A percentile compares a stretch with the other conserved stretches of the same genome.
phyloP scores from a whole-genome alignment of 2,113 vertebrate species.

The Oryzias woworae region DNA sequence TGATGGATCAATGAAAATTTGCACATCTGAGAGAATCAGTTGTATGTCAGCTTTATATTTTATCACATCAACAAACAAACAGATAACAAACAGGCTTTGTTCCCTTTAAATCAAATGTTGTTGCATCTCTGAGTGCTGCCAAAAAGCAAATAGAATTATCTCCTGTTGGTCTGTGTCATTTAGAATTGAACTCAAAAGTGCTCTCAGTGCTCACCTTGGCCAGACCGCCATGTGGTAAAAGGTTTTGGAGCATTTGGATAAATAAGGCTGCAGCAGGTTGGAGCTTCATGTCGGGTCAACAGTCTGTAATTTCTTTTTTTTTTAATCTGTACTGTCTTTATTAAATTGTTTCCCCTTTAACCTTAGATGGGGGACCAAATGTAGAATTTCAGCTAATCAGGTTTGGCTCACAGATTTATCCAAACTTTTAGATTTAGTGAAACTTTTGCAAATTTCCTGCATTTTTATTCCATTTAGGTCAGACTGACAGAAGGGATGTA shows the following conservation, averaged over 20 bases:
- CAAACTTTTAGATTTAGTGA: no score
- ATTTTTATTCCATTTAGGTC: no score
- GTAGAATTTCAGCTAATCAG: no score
- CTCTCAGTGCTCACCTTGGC: constrained; percentile 9
- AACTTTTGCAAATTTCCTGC: no score
- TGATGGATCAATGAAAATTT: no score
- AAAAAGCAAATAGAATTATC: constrained; percentile 21
- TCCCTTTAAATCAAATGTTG: constrained; percentile 26
- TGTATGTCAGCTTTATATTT: not conserved
- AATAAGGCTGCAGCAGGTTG: constrained; percentile 13
- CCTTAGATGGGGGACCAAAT: not conserved
- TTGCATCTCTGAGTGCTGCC: constrained; percentile 23
- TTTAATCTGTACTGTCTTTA: constrained; percentile 1
- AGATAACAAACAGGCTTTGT: not conserved
- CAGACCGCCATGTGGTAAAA: constrained; percentile 26
- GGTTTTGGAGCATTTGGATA: constrained; percentile 25
- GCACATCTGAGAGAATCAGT: no score
- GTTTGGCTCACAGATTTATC: no score
- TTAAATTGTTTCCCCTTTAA: constrained; percentile 17
- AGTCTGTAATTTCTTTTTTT: constrained; percentile 7
- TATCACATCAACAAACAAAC: not conserved
- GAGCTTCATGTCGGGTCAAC: constrained; percentile 7
- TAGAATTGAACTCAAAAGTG: constrained; percentile 35
- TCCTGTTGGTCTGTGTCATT: constrained; percentile 32
- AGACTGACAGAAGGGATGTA: no score